Base-by-base conservation (phyloP, 2,113 vertebrate species). In the Saiga tatarica region DNA sequence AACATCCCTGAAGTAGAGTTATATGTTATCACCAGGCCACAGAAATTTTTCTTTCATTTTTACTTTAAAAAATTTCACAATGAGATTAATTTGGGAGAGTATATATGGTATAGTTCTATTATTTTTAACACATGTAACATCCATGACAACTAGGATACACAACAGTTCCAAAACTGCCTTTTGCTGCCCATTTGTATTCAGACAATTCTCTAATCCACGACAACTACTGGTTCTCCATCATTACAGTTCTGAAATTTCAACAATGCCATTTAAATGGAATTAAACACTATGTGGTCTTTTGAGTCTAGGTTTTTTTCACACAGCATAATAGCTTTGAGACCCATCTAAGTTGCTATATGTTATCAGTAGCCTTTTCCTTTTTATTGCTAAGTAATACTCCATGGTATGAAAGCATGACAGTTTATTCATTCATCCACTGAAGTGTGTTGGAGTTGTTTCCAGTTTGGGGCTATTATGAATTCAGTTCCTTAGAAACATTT, bases 301-400 rank as follows among this genome's bases (percentile, higher is more conserved):
- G 23, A 94, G 64, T 47, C 85, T 84, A 88, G 45, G 23, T 90
- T 86, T 42, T 74, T 89, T 91, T 86, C 62, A 47, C 21, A 74
- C 60, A 53, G 52, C 36, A 30, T 26, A 71, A 96, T 78, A 45
- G 36, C 74, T 85, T 5, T 87, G 85, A 67, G 57, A 93, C 50
- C 50, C 83, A 95, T 15, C 23, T 47, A 94, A 89, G 25, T 33
- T 74, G 30, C 21, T 89, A 25, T 52, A 45, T 81, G 0, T 59
- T 59, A 95, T 76, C 33, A 90, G 62, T 64, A 53, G 60, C 52
- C 74, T 26, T 0, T 47, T 92, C 53, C 76, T 83, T 92, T 42
- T 92, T 84, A 88, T 5, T n/a, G 81, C 45, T 94, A 12, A 92
- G 17, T 45, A 95, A 92, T 60, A 89, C 55, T 96, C 55, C 86